Evolutionary conservation across 2,797 vertebrate species (phyloP), one percentile per base, ranked within the genome.

Genomic region (Sebastes oblongus): DNA sequence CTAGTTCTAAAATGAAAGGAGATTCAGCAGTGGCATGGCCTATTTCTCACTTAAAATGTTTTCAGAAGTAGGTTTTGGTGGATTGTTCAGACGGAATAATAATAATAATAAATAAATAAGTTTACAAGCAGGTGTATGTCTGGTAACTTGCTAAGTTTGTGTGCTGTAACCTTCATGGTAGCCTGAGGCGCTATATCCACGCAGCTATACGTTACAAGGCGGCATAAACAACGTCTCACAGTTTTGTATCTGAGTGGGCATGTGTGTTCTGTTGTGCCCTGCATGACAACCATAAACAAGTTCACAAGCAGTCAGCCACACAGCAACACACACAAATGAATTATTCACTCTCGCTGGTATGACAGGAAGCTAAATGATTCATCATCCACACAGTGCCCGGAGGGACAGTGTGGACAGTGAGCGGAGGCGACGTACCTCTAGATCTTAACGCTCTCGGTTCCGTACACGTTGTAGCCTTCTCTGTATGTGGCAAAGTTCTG

Each of bases 401-500:
- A 0, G 39, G 62, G 56, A 30, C 29, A 1, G 6, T 0, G 66
- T 27, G 73, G 75, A 82, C 89, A 83, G 68, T 66, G 83, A 94
- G 89, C 25, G 14, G 59, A 32, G 78, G 65, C 52, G 66, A 90
- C 96, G 11, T 98, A 99, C 98, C 98, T 96, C 96, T 99, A 99
- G 96, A 99, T 99, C 95, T 99, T 99, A 96, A 99, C 98, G 89
- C 98, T 99, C 94, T 99, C 98, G 91, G 98, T 99, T 96, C 98
- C 98, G 66, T 99, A 99, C 91, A 99, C 98, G 86, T 99, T 99
- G 97, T 99, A 99, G 95, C 98, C 98, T 97, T 99, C 98, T 97
- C 98, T 97, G 97, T 99, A 99, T 77, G 98, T 99, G 91, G 98
- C 98, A 75, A 99, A 99, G 97, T 99, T 99, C 96, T 99, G 98